Evolutionary conservation across 2,797 vertebrate genomes (phyloP), one percentile per base, ranked within the genome.

Genomic region (Sylvia borin): DNA sequence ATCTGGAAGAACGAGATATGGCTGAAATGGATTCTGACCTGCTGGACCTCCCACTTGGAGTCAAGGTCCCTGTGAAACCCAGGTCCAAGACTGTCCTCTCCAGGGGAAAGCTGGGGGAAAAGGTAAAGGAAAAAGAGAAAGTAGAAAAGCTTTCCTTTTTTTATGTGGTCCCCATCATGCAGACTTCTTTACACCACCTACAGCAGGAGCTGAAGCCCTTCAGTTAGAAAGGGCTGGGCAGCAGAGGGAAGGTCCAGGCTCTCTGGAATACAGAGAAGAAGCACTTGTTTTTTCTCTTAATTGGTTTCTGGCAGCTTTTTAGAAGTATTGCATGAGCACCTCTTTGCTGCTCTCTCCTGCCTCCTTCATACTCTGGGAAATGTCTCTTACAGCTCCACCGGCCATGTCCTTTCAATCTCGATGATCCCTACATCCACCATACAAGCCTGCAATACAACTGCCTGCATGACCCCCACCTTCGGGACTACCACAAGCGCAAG

Each of bases 311-410:
- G 29, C 34, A 16, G 7, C 25, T 45, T 58, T 50, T 32, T 50
- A 58, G 15, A 38, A 75, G 38, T 32, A 43, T 10, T 0, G 0
- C 2, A 3, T 20, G 27, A 36, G 24, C 29, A 51, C 5, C 24
- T 11, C 38, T 50, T 29, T 72, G 43, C 60, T 47, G 29, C 27
- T 51, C 29, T 47, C 34, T 73, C 19, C 24, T 58, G 13, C 45
- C 36, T 79, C 58, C 43, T 72, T 43, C 45, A 43, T 57, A 27
- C 16, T 87, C 10, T 21, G 5, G 7, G 5, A 42, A 87, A 26
- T 77, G 7, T 43, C 36, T 64, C 43, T 51, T 65, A 19, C 75
- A 87, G 85, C 43, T 87, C 16, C 3, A 36, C 0, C 1, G 4
- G 24, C 29, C 9, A 5, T 5, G 3, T 65, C 32, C 16, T 58